A percentile compares a stretch with the other conserved stretches of the same genome.
Evolutionary conservation across 1,140 invertebrate species (phyloP).

Genomic region (Bicyclus anynana): DNA sequence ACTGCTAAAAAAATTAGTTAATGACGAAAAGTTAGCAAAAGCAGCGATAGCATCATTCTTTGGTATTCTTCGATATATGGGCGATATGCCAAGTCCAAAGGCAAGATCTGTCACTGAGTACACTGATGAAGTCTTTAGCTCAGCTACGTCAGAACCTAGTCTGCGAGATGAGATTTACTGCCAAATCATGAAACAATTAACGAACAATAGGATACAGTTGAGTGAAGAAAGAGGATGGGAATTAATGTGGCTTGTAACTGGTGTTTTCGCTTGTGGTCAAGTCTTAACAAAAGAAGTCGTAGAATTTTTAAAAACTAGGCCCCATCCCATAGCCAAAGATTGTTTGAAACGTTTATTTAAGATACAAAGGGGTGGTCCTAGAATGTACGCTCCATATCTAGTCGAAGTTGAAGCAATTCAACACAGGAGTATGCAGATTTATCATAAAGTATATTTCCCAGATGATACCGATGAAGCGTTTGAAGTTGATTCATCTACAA

Average conservation of each 20-base stretch:
- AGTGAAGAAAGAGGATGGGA: constrained; percentile 97
- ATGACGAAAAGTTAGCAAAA: constrained; percentile 85
- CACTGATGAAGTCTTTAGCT: constrained; percentile 93
- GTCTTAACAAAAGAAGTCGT: constrained; percentile 79
- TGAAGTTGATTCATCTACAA: constrained; percentile 88
- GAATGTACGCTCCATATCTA: constrained; percentile 93
- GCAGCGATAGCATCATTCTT: constrained; percentile 87
- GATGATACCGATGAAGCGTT: constrained; percentile 93
- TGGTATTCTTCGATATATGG: constrained; percentile 96
- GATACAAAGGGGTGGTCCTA: constrained; percentile 85
- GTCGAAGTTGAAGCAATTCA: constrained; percentile 98
- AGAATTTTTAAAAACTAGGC: constrained; percentile 88
- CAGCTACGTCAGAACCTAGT: constrained; percentile 86
- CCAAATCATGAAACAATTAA: constrained; percentile 96
- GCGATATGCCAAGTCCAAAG: constrained; percentile 89
- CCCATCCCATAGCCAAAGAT: constrained; percentile 87
- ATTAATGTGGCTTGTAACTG: constrained; percentile 93
- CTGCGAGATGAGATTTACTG: constrained; percentile 95
- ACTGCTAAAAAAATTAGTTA: constrained; percentile 88
- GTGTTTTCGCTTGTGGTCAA: constrained; percentile 87
- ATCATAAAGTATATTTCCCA: constrained; percentile 95
- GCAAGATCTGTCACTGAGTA: constrained; percentile 84
- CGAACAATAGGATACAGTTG: constrained; percentile 87
- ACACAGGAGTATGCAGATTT: constrained; percentile 95
- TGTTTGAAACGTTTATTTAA: constrained; percentile 90